phyloP scores from a whole-genome alignment of 2,888 invertebrate genomes.

The Eupithecia dodoneata region DNA sequence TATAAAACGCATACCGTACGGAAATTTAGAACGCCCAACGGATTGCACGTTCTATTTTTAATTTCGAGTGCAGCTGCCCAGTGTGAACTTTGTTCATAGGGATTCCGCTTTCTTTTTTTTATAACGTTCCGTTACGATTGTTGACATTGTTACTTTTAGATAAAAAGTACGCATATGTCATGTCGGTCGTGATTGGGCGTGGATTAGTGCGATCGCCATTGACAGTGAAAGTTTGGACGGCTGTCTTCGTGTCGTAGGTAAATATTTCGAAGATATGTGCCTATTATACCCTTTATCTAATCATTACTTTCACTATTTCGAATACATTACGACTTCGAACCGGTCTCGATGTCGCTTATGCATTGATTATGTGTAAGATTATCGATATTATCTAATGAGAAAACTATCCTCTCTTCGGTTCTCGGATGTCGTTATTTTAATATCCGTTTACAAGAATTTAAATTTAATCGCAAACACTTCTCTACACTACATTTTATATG shows the following conservation, averaged over 20 bases:
- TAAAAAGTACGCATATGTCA: conserved; percentile 44
- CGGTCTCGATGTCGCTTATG: conserved; percentile 38
- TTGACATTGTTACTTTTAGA: conserved; percentile 44
- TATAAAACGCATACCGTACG: conserved; percentile 78
- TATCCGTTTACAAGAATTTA: conserved; percentile 1
- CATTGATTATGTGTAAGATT: conserved; percentile 29
- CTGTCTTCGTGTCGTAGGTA: conserved; percentile 58
- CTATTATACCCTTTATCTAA: conserved; percentile 47
- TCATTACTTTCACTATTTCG: conserved; percentile 58
- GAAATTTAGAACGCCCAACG: conserved; percentile 81
- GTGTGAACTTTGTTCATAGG: conserved; percentile 76
- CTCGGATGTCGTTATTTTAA: conserved; percentile 6
- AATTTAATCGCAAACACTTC: neutral
- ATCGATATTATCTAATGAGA: conserved; percentile 33
- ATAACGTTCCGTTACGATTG: conserved; percentile 54
- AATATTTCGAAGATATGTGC: conserved; percentile 59
- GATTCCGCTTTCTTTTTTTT: conserved; percentile 65
- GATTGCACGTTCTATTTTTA: conserved; percentile 79
- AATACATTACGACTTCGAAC: conserved; percentile 47
- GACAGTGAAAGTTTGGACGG: conserved; percentile 70
- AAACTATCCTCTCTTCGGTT: conserved; percentile 14
- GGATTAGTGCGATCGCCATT: conserved; percentile 68
- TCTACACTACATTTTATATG: neutral
- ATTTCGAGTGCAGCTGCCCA: conserved; percentile 76
- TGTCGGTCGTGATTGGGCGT: conserved; percentile 59